Evolutionary conservation across 1,140 invertebrate species (phyloP).

Genomic region (Maniola jurtina): DNA sequence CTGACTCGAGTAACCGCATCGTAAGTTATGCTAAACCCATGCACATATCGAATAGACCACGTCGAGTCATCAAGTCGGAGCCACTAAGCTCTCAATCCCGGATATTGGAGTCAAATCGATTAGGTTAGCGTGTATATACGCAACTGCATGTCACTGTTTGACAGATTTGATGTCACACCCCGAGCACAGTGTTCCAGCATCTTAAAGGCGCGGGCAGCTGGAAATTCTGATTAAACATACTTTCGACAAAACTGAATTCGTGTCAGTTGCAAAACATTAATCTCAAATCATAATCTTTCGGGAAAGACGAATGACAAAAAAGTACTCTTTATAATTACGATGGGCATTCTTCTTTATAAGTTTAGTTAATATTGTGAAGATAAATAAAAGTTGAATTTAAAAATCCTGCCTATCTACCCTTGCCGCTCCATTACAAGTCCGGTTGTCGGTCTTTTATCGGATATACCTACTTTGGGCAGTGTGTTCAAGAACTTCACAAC

Average conservation of each 20-base stretch:
- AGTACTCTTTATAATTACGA: too few species aligned
- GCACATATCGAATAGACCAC: constrained; percentile 69
- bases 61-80: constrained; percentile 49
- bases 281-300: not conserved
- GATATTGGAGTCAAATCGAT: constrained; percentile 49
- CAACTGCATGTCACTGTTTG: constrained; percentile 79
- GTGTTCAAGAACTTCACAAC: too few species aligned
- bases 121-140: constrained; percentile 68
- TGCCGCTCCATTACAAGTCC: not conserved
- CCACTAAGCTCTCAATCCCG: constrained; percentile 40
- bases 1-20: constrained; percentile 74
- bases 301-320: not conserved
- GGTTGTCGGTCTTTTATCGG: too few species aligned
- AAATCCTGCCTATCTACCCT: not conserved
- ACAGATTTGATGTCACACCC: constrained; percentile 78
- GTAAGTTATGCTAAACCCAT: constrained; percentile 77
- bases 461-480: too few species aligned
- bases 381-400: not conserved
- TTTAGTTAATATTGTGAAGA: too few species aligned
- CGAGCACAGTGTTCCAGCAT: constrained; percentile 79
- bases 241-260: constrained; percentile 9
- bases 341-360: too few species aligned
- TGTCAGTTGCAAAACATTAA: constrained; percentile 20
- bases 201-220: constrained; percentile 61
- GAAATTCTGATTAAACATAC: not conserved